A percentile compares a stretch with the other conserved stretches of the same genome.
phyloP scores from a whole-genome alignment of 1,140 invertebrate species.

The Drosophila melanogaster region Release_6_plus_ISO1_MT NT_033777.3:24697001-24697500 shows the following conservation, averaged over 20 bases:
- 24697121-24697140: constrained; percentile 4
- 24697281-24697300: constrained; percentile 56
- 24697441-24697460: constrained; percentile 49
- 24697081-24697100: background rate
- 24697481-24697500: constrained; percentile 54
- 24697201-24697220: constrained; percentile 7
- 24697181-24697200: constrained; percentile 7
- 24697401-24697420: constrained; percentile 75
- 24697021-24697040: constrained; percentile 6
- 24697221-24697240: constrained; percentile 10
- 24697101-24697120: background rate
- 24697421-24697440: constrained; percentile 49
- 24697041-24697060: constrained; percentile 17
- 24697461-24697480: constrained; percentile 26
- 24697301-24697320: constrained; percentile 54
- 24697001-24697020: constrained; percentile 34
- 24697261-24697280: constrained; percentile 43
- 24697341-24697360: constrained; percentile 57
- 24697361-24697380: constrained; percentile 62
- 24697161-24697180: constrained; percentile 44
- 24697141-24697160: constrained; percentile 23
- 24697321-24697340: constrained; percentile 59
- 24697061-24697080: constrained; percentile 1
- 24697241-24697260: constrained; percentile 32
- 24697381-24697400: constrained; percentile 44